Conservation (phyloP, 1,140 invertebrate species). For the Lordiphosa mommai region DNA sequence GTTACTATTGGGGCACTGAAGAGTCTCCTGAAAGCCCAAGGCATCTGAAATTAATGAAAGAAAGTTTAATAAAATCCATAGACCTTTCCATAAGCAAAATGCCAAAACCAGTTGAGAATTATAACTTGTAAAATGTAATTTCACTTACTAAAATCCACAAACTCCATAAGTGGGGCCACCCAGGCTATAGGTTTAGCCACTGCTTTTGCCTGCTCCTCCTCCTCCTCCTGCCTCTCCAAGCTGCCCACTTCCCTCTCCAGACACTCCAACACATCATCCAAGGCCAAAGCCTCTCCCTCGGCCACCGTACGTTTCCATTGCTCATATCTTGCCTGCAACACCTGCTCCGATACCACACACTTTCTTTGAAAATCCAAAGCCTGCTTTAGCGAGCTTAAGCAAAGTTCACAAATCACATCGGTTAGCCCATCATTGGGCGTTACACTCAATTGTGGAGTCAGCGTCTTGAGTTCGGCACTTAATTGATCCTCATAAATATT, state of each 20-base stretch:
- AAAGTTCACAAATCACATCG: slow-evolving; percentile 64
- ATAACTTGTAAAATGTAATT: neutral
- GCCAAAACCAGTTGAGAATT: no score
- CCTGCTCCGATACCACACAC: slow-evolving; percentile 55
- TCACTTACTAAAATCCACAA: slow-evolving; percentile 53
- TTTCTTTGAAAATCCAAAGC: slow-evolving; percentile 51
- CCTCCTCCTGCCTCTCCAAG: neutral
- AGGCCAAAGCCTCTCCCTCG: slow-evolving; percentile 33
- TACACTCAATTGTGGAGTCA: slow-evolving; percentile 44
- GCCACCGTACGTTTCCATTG: slow-evolving; percentile 49
- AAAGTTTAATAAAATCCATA: neutral
- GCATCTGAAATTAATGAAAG: slow-evolving; percentile 3
- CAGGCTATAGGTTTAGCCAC: slow-evolving; percentile 26
- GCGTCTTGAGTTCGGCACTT: slow-evolving; percentile 29
- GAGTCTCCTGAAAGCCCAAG: slow-evolving; percentile 22
- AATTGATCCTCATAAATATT: slow-evolving; percentile 44
- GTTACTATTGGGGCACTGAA: neutral
- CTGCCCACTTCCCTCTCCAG: slow-evolving; percentile 58
- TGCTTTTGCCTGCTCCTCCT: slow-evolving; percentile 16
- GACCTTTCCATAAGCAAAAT: no score
- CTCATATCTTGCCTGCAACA: slow-evolving; percentile 49
- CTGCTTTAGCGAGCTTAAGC: slow-evolving; percentile 47
- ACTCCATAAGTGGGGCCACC: slow-evolving; percentile 35
- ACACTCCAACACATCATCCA: slow-evolving; percentile 62
- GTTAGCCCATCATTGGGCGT: slow-evolving; percentile 45